phyloP scores from a whole-genome alignment of 2,888 invertebrate species.

The Caenorhabditis imperialis region DNA sequence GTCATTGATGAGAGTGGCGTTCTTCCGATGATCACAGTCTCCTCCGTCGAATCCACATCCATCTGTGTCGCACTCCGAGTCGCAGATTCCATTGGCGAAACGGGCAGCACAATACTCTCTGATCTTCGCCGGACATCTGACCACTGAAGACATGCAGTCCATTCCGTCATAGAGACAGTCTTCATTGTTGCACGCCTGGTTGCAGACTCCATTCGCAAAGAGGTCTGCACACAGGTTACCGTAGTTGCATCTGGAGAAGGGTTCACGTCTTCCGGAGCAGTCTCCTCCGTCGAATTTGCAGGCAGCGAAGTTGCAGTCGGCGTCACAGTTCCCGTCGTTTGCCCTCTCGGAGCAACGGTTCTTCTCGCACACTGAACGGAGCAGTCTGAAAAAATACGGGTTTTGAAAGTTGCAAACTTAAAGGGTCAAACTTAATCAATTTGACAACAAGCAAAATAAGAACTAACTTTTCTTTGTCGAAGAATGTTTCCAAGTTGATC shows the following conservation, averaged over 20 bases:
- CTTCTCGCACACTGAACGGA: conserved; percentile 21
- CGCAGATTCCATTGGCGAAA: conserved; percentile 93
- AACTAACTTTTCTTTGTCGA: too few species aligned
- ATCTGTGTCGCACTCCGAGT: conserved; percentile 94
- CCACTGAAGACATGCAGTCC: conserved; percentile 85
- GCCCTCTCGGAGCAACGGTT: conserved; percentile 87
- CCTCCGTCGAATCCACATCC: conserved; percentile 98
- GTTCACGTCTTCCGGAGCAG: conserved; percentile 68
- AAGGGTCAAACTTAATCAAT: too few species aligned
- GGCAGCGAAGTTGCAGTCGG: conserved; percentile 94
- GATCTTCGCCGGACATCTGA: conserved; percentile 42
- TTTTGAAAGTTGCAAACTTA: conserved; percentile 79
- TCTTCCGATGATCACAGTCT: conserved; percentile 81
- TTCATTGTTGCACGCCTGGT: conserved; percentile 82
- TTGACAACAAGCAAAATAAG: too few species aligned
- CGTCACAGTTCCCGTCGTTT: conserved; percentile 93
- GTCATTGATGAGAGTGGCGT: conserved; percentile 47
- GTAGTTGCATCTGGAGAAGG: conserved; percentile 67
- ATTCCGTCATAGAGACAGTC: conserved; percentile 95
- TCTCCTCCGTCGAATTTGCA: conserved; percentile 99
- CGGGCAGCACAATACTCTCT: conserved; percentile 80
- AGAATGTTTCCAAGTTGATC: background rate
- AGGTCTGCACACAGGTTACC: conserved; percentile 81
- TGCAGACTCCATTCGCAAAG: conserved; percentile 68
- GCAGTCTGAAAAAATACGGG: conserved; percentile 18